phyloP scores from a whole-genome alignment of 2,888 invertebrate species.

The Apantesis nais region DNA sequence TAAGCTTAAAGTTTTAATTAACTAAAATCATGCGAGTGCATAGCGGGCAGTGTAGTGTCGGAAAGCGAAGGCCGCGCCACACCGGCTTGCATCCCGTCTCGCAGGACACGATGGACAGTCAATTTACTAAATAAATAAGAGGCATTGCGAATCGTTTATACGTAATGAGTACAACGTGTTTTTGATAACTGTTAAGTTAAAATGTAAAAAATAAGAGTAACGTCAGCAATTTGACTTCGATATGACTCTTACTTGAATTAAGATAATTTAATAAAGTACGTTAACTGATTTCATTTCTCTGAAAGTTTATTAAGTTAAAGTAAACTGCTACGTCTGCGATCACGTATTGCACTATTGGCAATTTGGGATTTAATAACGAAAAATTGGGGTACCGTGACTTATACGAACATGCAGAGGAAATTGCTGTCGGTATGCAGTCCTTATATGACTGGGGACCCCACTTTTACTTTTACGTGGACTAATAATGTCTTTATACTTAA shows the following conservation, averaged over 20 bases:
- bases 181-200: conserved; percentile 12
- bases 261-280: background rate
- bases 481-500: background rate
- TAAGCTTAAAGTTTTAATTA: conserved; percentile 80
- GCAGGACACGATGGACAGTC: conserved; percentile 65
- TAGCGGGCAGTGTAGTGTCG: conserved; percentile 42
- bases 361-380: conserved; percentile 8
- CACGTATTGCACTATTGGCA: background rate
- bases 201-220: conserved; percentile 7
- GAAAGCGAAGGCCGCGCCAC: conserved; percentile 34
- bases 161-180: conserved; percentile 34
- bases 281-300: background rate
- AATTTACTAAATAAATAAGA: too few relatives aligned
- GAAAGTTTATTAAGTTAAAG: background rate
- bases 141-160: conserved; percentile 54
- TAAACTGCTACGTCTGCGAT: conserved; percentile 4
- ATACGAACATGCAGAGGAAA: conserved; percentile 2
- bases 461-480: background rate
- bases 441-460: conserved; percentile 8
- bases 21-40: conserved; percentile 73
- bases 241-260: background rate
- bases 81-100: conserved; percentile 36
- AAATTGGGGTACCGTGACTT: background rate
- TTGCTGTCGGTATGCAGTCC: conserved; percentile 12
- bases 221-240: background rate